These are phyloP conservation scores for Phortica variegata DNA, from an alignment of 1,140 invertebrate genomes.

Conservation along the genomic window DNA sequence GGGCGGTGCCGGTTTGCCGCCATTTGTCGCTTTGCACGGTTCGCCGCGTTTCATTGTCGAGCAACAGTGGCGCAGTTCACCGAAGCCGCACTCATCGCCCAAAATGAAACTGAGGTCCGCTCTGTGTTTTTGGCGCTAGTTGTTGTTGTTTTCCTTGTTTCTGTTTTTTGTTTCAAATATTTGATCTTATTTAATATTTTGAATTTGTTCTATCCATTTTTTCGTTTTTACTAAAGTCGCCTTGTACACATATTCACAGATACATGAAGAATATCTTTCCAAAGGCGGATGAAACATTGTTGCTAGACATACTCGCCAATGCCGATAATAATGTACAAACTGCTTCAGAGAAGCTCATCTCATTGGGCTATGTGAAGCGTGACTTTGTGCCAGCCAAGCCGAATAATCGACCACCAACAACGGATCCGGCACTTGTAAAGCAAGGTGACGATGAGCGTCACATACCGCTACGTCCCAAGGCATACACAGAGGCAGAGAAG, in stretches of 20 bases:
- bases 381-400: slow-evolving; percentile 61
- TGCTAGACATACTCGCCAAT: slow-evolving; percentile 79
- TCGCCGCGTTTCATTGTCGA: slow-evolving; percentile 56
- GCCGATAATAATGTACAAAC: slow-evolving; percentile 87
- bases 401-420: slow-evolving; percentile 41
- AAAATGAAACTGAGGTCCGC: slow-evolving; percentile 86
- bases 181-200: slow-evolving; percentile 1
- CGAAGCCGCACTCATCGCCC: slow-evolving; percentile 75
- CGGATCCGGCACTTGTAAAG: slow-evolving; percentile 22
- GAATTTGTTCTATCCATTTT: not conserved
- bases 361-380: slow-evolving; percentile 79
- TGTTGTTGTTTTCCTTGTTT: too few relatives aligned
- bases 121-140: not conserved
- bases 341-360: slow-evolving; percentile 74
- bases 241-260: slow-evolving; percentile 57
- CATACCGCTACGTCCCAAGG: slow-evolving; percentile 63
- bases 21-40: slow-evolving; percentile 56
- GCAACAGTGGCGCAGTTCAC: slow-evolving; percentile 59
- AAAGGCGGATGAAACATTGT: slow-evolving; percentile 85
- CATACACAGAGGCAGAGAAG: slow-evolving; percentile 74
- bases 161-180: too few relatives aligned
- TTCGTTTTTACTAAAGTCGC: not conserved
- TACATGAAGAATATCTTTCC: slow-evolving; percentile 90
- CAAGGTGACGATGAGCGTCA: slow-evolving; percentile 21
- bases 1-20: slow-evolving; percentile 33